phyloP scores from a whole-genome alignment of 2,797 vertebrate species.

The Darevskia nairensis region DNA sequence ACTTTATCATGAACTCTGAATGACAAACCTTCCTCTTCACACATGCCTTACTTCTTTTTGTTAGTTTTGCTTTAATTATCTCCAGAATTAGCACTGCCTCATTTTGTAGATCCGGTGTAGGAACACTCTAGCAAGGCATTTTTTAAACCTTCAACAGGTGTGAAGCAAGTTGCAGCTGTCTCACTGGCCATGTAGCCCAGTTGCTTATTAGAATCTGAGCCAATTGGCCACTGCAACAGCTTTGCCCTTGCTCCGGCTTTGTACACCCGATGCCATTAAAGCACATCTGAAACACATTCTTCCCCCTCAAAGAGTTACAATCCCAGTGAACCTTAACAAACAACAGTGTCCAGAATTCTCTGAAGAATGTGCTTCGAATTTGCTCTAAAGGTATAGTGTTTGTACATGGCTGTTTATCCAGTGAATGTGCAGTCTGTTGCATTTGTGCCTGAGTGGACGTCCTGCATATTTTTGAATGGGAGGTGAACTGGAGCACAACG shows the following conservation, averaged over 20 bases:
- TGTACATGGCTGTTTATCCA: not conserved
- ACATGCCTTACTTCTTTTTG: not conserved
- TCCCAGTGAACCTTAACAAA: too few species aligned
- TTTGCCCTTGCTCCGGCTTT: not conserved
- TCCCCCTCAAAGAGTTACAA: too few species aligned
- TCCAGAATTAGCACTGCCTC: not conserved
- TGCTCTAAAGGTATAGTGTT: too few species aligned
- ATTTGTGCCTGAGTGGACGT: not conserved
- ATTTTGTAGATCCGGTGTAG: not conserved
- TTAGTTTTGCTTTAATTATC: not conserved
- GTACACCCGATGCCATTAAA: too few species aligned
- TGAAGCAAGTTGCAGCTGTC: not conserved
- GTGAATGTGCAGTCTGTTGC: not conserved
- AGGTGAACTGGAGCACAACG: not conserved
- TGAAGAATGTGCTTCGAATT: too few species aligned
- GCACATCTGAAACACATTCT: too few species aligned
- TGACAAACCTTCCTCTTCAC: not conserved
- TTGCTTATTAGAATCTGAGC: not conserved
- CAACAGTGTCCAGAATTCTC: too few species aligned
- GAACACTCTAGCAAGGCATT: not conserved
- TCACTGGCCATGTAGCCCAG: not conserved
- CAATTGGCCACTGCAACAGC: not conserved
- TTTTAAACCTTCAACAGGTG: not conserved
- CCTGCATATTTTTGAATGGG: not conserved
- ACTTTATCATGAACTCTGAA: not conserved